A percentile compares a stretch with the other conserved stretches of the same genome.
phyloP scores from a whole-genome alignment of 2,113 vertebrate genomes.

The Lutjanus erythropterus region DNA sequence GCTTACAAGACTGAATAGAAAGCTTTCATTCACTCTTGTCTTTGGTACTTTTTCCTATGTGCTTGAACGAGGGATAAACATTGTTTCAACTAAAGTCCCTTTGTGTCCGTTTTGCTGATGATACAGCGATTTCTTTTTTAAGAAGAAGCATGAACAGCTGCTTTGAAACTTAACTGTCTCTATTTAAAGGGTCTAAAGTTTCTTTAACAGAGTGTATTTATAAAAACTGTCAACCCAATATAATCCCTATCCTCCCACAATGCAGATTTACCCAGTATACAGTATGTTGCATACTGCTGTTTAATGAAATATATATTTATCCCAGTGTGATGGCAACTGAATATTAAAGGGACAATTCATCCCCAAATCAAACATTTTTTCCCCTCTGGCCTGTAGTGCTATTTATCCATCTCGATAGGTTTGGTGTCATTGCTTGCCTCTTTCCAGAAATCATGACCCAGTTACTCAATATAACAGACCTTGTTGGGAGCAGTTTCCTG shows the following conservation, averaged over 20 bases:
- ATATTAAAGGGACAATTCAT: too few species aligned
- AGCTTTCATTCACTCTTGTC: constrained; percentile 75
- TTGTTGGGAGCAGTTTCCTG: too few species aligned
- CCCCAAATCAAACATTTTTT: too few species aligned
- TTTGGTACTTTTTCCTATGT: constrained; percentile 81
- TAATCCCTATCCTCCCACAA: constrained; percentile 24
- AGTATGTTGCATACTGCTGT: constrained; percentile 39
- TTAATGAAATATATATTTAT: constrained; percentile 46
- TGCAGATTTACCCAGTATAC: constrained; percentile 54
- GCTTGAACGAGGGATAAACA: constrained; percentile 68
- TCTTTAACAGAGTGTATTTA: constrained; percentile 40
- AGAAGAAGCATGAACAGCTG: constrained; percentile 78
- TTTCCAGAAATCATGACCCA: too few species aligned
- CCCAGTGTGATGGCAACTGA: constrained; percentile 49
- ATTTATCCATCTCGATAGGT: too few species aligned
- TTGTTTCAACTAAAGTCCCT: constrained; percentile 64
- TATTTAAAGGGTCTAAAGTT: constrained; percentile 59
- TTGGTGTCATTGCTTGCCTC: too few species aligned
- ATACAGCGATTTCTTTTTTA: constrained; percentile 58
- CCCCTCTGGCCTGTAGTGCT: too few species aligned
- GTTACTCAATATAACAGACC: too few species aligned
- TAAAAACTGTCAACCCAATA: constrained; percentile 48
- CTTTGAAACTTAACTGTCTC: constrained; percentile 83
- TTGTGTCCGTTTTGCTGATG: constrained; percentile 62
- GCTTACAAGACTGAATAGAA: constrained; percentile 69